phyloP scores from a whole-genome alignment of 2,797 vertebrate species.

The Brachyalestes nurse region DNA sequence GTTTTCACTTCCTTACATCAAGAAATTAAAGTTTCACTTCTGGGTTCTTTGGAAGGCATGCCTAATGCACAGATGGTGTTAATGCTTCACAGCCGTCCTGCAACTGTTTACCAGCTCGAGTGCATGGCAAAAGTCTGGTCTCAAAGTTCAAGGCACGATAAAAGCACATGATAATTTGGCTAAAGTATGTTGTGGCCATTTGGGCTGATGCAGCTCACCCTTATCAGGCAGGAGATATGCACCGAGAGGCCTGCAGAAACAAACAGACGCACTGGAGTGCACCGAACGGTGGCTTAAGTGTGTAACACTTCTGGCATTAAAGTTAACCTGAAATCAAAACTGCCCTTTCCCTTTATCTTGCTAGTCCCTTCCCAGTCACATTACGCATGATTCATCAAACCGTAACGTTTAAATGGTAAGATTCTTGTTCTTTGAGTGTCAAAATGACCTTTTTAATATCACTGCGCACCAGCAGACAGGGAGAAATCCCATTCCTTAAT shows the following conservation, averaged over 20 bases:
- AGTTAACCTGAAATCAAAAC: no score
- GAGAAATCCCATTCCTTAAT: no score
- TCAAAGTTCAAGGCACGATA: slow-evolving; percentile 28
- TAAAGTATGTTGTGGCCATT: slow-evolving; percentile 16
- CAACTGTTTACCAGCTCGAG: background rate
- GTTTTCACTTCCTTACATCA: slow-evolving; percentile 47
- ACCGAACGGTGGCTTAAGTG: background rate
- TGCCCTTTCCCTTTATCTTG: no score
- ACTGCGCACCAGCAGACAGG: no score
- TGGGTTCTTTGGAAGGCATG: background rate
- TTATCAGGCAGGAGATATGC: slow-evolving; percentile 42
- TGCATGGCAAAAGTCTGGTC: background rate
- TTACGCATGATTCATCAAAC: no score
- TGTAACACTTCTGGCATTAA: background rate
- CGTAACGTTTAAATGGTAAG: no score
- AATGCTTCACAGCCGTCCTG: background rate
- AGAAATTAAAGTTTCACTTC: slow-evolving; percentile 45
- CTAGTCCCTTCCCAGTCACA: no score
- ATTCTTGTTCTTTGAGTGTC: no score
- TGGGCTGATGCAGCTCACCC: background rate
- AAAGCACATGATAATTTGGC: slow-evolving; percentile 5
- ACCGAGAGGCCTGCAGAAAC: background rate
- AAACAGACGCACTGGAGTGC: slow-evolving; percentile 23
- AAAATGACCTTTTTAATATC: no score
- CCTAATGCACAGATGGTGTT: background rate